Evolutionary conservation across 2,113 vertebrate species (phyloP), one percentile per base, ranked within the genome.

Genomic region (Lucifuga dentata): DNA sequence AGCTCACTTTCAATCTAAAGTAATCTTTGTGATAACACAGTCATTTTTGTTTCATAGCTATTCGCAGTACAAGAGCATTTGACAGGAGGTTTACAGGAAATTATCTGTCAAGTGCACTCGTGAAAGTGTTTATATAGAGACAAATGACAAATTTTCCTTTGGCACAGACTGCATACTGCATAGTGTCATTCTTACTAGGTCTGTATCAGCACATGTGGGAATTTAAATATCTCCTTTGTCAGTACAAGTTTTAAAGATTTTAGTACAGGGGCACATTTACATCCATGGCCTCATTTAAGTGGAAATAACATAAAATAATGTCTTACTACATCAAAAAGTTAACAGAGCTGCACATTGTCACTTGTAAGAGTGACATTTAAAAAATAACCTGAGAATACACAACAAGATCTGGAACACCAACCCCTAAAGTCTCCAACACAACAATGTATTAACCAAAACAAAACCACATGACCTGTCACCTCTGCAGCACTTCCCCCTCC

Each of bases 401-500:
- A 46, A 46, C 9, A 26, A 29, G 0, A 0, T 32, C 13, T 19
- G 0, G 0, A 36, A 19, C 24, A 75, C 0, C 53, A 43, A 45
- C 7, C 13, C 2, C 20, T 49, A 43, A 26, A 53, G n/a, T 83
- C 33, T 45, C 33, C 8, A 10, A 55, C 11, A 55, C 29, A 32
- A 62, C 13, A 64, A 3, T 9, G 13, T 63, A 57, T 76, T 84
- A 81, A 76, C 59, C 78, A 87, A 83, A 88, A 89, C 74, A 88
- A 86, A 87, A 86, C 76, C 83, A 81, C 88, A 89, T 85, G 81
- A 80, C 73, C 44, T n/a, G 21, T 50, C 49, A 55, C 21, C 6
- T 61, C 76, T 66, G 51, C 62, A 74, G 23, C 72, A 43, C 40
- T 38, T 66, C 63, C 69, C 39, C 50, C 48, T 73, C 58, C 45